Percentiles rank a stretch among this genome's conserved stretches.
These are phyloP conservation scores for Zaprionus nigranus DNA, from an alignment of 1,140 invertebrate species.

Conservation along the genomic window DNA sequence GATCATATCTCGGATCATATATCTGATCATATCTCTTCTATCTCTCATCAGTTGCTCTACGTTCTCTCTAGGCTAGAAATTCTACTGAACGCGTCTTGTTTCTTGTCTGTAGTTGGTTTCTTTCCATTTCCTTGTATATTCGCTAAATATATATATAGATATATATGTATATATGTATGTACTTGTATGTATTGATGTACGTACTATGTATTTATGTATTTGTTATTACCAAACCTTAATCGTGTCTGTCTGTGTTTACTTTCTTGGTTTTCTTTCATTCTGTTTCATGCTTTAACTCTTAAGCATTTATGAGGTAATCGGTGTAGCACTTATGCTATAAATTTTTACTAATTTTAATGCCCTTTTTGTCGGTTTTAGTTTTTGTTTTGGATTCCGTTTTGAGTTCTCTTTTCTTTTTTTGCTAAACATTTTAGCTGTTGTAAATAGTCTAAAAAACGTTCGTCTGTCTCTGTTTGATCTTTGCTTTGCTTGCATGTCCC, in stretches of 20 bases:
- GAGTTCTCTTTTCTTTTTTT: conserved; percentile 47
- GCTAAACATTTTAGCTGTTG: conserved; percentile 58
- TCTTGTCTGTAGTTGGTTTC: conserved; percentile 40
- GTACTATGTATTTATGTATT: conserved; percentile 48
- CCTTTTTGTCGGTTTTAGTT: conserved; percentile 29
- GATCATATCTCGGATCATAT: conserved; percentile 1
- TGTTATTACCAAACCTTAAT: conserved; percentile 71
- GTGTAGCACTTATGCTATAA: conserved; percentile 83
- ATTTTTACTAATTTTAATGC: conserved; percentile 78
- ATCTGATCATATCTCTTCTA: not conserved
- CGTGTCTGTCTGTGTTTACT: conserved; percentile 27
- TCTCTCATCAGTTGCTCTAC: conserved; percentile 24
- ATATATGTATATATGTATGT: conserved; percentile 54
- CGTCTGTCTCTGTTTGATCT: conserved; percentile 37
- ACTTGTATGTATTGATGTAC: conserved; percentile 58
- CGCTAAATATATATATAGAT: conserved; percentile 59
- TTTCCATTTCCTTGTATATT: conserved; percentile 61
- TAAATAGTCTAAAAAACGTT: conserved; percentile 76
- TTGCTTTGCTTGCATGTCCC: not conserved
- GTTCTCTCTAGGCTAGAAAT: conserved; percentile 34
- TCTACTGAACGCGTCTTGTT: conserved; percentile 43
- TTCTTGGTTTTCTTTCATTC: not conserved
- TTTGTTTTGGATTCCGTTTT: conserved; percentile 26
- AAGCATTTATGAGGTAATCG: conserved; percentile 81
- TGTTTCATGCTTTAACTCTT: conserved; percentile 60